Base-by-base conservation (phyloP, 2,797 vertebrate genomes). In the Brachyalestes nurse region DNA sequence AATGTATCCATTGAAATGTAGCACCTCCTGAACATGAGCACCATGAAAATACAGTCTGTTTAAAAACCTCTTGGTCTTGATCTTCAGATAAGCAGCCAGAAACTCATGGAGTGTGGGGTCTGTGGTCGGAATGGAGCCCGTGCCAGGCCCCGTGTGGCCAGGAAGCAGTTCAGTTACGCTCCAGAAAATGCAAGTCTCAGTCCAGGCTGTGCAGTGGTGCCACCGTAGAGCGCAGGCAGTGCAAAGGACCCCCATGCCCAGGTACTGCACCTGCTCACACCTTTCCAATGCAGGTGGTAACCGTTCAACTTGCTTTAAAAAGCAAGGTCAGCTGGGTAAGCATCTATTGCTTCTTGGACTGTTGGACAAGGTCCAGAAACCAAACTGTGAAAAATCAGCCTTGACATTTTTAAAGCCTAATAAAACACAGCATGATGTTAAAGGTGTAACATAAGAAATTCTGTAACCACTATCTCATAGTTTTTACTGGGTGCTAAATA, bases 101-200 rank as follows among this genome's bases (percentile, higher is more conserved):
- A 55, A 75, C 88, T 38, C 91, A 93, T 67, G 90, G 69, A 42
- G 86, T 87, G 65, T 97, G 97, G 97, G 95, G 94, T 67, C 91
- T 86, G 0, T 99, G 98, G 98, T 96, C 98, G 45, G 91, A 93
- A 78, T 99, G 98, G 98, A 96, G 94, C 0, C 89, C 90, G 49
- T 99, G 98, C 75, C 93, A 95, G 4, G 96, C 95, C 6, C 87
- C 92, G 60, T 99, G 98, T 82, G 96, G 94, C 66, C 93, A 95
- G 81, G 92, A 93, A 0, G 96, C 95, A 0, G 92, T 95, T 75
- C 96, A 97, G 89, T 90, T 93, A 74, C 96, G 97, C 42, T 93
- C 93, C 75, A 96, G 97, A 84, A 94, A 74, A 73, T 99, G 98
- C 88, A 89, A 94, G 6, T 90, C 94, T 1, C 91, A 88, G 83